A percentile compares a stretch with the other conserved stretches of the same genome.
phyloP scores from a whole-genome alignment of 2,113 vertebrate genomes.

The Catharus bicknelli region DNA sequence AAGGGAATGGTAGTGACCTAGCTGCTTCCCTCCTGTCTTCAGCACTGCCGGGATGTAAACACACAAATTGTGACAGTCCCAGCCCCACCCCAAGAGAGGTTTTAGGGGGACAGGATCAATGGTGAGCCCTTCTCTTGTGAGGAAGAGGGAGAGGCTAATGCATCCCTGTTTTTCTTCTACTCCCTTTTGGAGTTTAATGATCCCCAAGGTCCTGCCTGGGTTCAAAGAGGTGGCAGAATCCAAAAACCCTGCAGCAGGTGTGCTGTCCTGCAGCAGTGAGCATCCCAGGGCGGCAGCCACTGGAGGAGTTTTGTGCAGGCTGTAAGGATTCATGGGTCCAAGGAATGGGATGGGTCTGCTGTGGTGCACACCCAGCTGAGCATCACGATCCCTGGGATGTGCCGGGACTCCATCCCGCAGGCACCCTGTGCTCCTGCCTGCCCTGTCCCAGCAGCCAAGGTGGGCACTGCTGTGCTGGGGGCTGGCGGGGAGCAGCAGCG shows the following conservation, averaged over 20 bases:
- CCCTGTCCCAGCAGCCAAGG: background rate
- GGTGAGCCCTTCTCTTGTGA: fast-evolving
- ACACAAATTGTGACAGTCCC: background rate
- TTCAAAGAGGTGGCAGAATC: background rate
- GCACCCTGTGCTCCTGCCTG: background rate
- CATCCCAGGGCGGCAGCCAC: fast-evolving
- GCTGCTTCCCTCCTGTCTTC: background rate
- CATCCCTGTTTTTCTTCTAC: background rate
- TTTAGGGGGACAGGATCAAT: background rate
- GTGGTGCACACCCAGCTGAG: fast-evolving
- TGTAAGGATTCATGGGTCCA: too few relatives aligned
- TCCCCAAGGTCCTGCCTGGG: background rate
- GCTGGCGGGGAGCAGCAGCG: fast-evolving
- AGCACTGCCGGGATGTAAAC: fast-evolving
- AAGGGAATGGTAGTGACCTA: background rate
- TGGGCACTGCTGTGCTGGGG: background rate
- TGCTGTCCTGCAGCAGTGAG: background rate
- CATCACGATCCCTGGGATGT: background rate
- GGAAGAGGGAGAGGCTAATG: background rate
- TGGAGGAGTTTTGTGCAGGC: background rate
- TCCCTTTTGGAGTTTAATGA: background rate
- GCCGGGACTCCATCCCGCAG: fast-evolving
- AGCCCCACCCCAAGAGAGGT: fast-evolving
- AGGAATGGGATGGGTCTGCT: background rate
- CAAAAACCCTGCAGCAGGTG: fast-evolving